Percentiles rank a stretch among this genome's conserved stretches.
phyloP scores from a whole-genome alignment of 1,140 invertebrate genomes.

The Thalassaphorura encarpata region DNA sequence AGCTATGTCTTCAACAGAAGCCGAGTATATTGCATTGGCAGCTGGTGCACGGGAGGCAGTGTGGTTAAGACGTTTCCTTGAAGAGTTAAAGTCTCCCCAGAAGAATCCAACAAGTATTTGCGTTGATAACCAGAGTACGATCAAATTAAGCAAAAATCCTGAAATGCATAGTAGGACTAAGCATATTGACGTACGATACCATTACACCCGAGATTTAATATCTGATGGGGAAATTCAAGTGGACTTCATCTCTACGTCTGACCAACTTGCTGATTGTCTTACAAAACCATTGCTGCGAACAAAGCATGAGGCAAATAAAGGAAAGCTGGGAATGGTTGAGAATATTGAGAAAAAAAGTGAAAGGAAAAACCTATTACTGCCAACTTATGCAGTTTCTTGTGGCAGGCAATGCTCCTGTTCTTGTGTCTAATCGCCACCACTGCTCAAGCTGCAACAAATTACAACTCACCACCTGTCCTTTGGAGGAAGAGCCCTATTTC shows the following conservation, averaged over 20 bases:
- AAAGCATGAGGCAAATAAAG: neutral
- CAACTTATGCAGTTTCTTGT: no score
- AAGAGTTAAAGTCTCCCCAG: slow-evolving; percentile 13
- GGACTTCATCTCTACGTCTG: neutral
- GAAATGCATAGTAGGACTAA: slow-evolving; percentile 32
- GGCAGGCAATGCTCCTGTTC: no score
- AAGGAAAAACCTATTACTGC: no score
- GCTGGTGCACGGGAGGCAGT: slow-evolving; percentile 28
- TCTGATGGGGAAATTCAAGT: neutral
- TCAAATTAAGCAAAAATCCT: slow-evolving; percentile 30
- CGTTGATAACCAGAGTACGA: slow-evolving; percentile 34
- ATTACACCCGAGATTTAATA: neutral
- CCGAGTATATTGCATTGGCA: slow-evolving; percentile 33
- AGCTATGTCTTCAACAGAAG: slow-evolving; percentile 36
- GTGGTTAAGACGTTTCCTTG: slow-evolving; percentile 32
- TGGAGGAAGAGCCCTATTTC: neutral
- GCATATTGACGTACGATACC: slow-evolving; percentile 31
- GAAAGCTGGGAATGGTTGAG: neutral
- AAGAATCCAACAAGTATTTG: neutral
- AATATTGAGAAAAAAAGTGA: no score
- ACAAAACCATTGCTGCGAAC: slow-evolving; percentile 2
- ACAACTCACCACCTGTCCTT: no score
- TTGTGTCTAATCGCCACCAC: no score
- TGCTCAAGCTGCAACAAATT: no score
- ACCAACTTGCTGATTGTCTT: slow-evolving; percentile 5